Percentiles rank a stretch among this genome's conserved stretches.
Conservation (phyloP, 2,888 invertebrate species). For the Orthonevra nobilis region DNA sequence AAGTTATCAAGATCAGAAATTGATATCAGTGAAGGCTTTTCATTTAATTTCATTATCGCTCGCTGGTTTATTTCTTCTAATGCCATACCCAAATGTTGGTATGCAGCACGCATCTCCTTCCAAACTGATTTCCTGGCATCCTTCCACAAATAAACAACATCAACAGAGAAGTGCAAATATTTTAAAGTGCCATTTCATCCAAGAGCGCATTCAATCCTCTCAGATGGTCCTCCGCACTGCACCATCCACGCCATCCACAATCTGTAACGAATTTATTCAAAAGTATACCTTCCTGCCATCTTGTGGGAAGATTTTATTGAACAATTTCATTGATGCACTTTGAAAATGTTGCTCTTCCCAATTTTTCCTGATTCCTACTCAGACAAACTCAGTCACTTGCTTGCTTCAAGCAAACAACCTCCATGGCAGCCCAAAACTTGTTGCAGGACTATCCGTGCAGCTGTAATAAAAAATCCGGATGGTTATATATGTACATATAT, state of each 20-base stretch:
- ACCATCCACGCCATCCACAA: too few species aligned
- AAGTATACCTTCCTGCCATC: not conserved
- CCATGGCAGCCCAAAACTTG: slow-evolving; percentile 27
- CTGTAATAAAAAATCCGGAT: slow-evolving; percentile 37
- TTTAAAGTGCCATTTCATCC: slow-evolving; percentile 2
- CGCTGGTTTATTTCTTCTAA: too few species aligned
- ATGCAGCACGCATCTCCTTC: too few species aligned
- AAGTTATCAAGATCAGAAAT: too few species aligned
- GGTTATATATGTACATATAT: too few species aligned
- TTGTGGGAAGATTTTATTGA: slow-evolving; percentile 11
- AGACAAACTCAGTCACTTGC: slow-evolving; percentile 31
- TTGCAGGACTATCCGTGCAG: slow-evolving; percentile 37
- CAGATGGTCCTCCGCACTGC: not conserved
- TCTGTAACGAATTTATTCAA: not conserved
- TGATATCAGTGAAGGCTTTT: too few species aligned
- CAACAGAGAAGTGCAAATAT: slow-evolving; percentile 22
- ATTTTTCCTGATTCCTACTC: not conserved
- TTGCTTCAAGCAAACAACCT: slow-evolving; percentile 36
- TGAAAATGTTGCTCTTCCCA: slow-evolving; percentile 24
- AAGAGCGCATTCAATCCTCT: not conserved
- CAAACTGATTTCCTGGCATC: too few species aligned
- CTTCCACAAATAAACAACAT: slow-evolving; percentile 14
- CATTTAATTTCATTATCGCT: too few species aligned
- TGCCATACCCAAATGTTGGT: too few species aligned
- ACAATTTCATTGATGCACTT: slow-evolving; percentile 38